phyloP scores from a whole-genome alignment of 2,113 vertebrate genomes.

The Dipodomys stephensi region DNA sequence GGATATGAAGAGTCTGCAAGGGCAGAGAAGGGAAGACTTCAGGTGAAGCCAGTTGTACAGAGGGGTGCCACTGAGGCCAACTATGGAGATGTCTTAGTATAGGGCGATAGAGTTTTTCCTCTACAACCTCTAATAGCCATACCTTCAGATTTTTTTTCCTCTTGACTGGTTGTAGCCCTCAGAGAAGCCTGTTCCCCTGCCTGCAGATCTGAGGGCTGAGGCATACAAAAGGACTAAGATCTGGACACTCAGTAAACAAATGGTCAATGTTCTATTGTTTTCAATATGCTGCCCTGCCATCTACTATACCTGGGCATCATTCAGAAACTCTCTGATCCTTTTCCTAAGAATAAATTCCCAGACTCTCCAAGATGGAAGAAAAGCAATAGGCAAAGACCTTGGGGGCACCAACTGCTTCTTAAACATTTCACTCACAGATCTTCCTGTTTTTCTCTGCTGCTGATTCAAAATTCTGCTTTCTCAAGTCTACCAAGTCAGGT shows the following conservation, averaged over 20 bases:
- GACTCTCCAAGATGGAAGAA: neutral
- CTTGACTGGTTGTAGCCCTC: neutral
- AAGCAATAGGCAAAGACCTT: neutral
- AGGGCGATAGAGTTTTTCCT: neutral
- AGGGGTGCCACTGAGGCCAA: neutral
- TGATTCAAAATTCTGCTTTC: slow-evolving; percentile 48
- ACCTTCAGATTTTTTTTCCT: slow-evolving; percentile 17
- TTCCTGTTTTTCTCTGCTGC: neutral
- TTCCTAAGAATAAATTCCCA: neutral
- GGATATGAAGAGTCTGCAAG: neutral
- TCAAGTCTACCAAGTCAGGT: neutral
- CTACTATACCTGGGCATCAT: neutral
- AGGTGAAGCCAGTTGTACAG: neutral
- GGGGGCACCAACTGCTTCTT: neutral
- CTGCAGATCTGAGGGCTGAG: neutral
- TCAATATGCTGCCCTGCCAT: neutral
- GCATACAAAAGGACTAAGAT: neutral
- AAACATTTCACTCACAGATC: neutral
- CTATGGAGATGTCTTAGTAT: neutral
- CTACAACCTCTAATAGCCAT: neutral
- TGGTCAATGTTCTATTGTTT: neutral
- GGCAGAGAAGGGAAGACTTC: neutral
- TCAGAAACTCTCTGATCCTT: neutral
- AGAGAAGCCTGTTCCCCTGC: neutral
- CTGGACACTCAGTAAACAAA: neutral